phyloP scores from a whole-genome alignment of 2,113 vertebrate genomes.

The Sceloporus tristichus region DNA sequence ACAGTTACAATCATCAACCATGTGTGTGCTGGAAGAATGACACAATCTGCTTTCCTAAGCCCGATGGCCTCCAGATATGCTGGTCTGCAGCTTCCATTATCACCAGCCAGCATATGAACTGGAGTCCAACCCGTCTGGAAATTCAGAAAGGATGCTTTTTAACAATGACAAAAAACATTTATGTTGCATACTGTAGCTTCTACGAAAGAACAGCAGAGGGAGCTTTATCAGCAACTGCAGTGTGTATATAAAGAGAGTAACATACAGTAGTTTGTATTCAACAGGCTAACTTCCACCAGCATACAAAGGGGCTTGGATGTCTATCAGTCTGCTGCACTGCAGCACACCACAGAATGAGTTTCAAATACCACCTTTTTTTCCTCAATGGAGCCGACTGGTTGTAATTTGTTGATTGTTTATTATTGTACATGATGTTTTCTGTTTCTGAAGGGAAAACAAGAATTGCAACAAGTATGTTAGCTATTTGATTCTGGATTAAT shows the following conservation, averaged over 20 bases:
- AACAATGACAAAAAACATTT: conserved; percentile 27
- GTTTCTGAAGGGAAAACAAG: not conserved
- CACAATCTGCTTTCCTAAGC: not conserved
- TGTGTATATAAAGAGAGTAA: fast-evolving
- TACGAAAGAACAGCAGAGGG: conserved; percentile 75
- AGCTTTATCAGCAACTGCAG: conserved; percentile 64
- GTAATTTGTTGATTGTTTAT: not conserved
- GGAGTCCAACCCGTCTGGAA: not conserved
- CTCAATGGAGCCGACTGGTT: not conserved
- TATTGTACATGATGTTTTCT: not conserved
- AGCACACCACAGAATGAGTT: not conserved
- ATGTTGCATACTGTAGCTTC: not conserved
- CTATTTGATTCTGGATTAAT: not conserved
- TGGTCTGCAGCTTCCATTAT: not conserved
- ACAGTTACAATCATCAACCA: too few species aligned
- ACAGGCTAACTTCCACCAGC: conserved; percentile 23
- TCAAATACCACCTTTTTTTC: not conserved
- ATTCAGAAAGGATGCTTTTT: conserved; percentile 12
- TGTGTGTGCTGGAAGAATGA: too few species aligned
- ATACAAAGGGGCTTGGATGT: not conserved
- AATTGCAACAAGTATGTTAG: not conserved
- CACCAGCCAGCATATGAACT: not conserved
- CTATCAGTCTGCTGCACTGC: not conserved
- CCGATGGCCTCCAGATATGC: not conserved
- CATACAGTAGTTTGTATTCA: not conserved